phyloP scores from a whole-genome alignment of 2,113 vertebrate genomes.

The Myrmecobius fasciatus region DNA sequence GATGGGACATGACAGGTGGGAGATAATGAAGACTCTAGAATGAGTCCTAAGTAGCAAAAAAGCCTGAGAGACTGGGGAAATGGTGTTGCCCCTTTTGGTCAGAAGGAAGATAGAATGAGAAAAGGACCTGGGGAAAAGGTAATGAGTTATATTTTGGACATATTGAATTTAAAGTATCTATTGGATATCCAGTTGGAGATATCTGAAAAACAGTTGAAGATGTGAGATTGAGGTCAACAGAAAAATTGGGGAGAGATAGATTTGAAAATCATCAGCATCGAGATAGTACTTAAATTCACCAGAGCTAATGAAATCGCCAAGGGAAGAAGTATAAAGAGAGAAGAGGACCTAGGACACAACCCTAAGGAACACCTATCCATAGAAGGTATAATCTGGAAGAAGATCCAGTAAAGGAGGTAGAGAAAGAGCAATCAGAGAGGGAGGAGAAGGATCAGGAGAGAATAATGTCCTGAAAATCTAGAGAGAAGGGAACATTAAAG shows the following conservation, averaged over 20 bases:
- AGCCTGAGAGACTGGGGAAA: neutral
- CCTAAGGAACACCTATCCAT: neutral
- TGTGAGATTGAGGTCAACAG: neutral
- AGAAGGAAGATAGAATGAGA: neutral
- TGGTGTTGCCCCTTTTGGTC: neutral
- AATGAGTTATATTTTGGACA: neutral
- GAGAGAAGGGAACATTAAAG: neutral
- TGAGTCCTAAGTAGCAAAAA: rapidly evolving
- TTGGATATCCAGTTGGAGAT: neutral
- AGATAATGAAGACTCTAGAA: neutral
- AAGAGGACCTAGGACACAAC: neutral
- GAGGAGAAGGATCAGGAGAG: neutral
- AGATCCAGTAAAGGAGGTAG: neutral
- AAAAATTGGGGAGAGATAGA: neutral
- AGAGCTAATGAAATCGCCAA: neutral
- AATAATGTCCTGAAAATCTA: neutral
- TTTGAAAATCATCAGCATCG: neutral
- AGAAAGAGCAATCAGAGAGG: neutral
- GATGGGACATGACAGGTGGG: neutral
- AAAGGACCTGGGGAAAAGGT: neutral
- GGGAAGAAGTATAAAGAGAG: neutral
- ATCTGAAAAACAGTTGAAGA: neutral
- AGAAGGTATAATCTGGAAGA: neutral
- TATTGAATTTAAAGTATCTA: neutral
- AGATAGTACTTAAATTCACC: neutral